phyloP scores from a whole-genome alignment of 2,888 invertebrate species.

The Isotomurus palustris region DNA sequence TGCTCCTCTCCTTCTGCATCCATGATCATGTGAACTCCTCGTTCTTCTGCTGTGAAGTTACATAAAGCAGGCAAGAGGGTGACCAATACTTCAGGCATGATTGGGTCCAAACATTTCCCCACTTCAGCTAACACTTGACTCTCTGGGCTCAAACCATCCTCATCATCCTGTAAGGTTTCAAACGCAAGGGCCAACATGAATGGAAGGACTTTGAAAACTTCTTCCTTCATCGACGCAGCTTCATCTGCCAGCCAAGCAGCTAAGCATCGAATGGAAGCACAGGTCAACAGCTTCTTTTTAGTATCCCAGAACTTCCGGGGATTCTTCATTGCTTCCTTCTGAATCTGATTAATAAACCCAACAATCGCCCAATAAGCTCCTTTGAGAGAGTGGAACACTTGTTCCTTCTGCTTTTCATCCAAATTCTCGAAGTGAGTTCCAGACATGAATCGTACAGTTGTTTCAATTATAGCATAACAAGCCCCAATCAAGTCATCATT shows the following conservation, averaged over 20 bases:
- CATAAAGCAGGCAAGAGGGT: constrained; percentile 83
- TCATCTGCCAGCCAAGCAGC: constrained; percentile 89
- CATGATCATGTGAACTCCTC: constrained; percentile 49
- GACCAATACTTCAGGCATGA: constrained; percentile 64
- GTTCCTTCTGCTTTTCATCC: constrained; percentile 85
- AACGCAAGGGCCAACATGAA: constrained; percentile 74
- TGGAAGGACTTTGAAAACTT: constrained; percentile 74
- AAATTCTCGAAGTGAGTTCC: constrained; percentile 68
- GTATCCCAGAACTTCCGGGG: constrained; percentile 44
- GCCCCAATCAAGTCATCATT: constrained; percentile 74
- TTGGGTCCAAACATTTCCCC: constrained; percentile 43
- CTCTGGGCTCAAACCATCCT: constrained; percentile 42
- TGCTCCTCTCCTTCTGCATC: constrained; percentile 66
- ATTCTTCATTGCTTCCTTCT: constrained; percentile 44
- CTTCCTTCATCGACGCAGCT: constrained; percentile 78
- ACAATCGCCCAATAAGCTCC: constrained; percentile 81
- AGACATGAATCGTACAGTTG: constrained; percentile 72
- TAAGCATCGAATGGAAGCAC: constrained; percentile 75
- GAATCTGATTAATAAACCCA: constrained; percentile 53
- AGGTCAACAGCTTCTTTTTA: constrained; percentile 59
- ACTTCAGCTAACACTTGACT: constrained; percentile 41
- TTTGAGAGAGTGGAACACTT: constrained; percentile 81
- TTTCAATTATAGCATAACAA: constrained; percentile 75
- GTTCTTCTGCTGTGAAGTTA: constrained; percentile 86
- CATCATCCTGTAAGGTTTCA: constrained; percentile 61